Evolutionary conservation across 2,113 vertebrate species (phyloP).

Genomic region (Sterrhoptilus dennistouni): DNA sequence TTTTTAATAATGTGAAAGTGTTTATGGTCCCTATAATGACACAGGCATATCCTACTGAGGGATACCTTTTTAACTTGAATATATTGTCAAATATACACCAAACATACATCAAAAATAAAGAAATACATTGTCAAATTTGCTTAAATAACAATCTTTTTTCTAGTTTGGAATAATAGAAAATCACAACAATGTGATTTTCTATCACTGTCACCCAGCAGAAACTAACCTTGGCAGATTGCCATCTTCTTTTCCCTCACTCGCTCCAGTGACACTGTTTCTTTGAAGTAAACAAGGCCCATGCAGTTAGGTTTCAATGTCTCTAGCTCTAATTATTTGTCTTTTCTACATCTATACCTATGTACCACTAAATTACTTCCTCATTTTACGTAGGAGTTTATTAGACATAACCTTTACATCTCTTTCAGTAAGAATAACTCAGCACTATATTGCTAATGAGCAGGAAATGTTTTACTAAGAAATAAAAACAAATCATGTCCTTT

Average conservation of each 20-base stretch:
- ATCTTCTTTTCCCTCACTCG: neutral
- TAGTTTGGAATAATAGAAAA: neutral
- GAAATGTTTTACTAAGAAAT: neutral
- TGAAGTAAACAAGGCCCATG: neutral
- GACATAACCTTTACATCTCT: neutral
- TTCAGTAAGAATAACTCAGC: neutral
- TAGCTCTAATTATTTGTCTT: slow-evolving; percentile 11
- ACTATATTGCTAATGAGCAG: neutral
- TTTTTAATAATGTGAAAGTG: neutral
- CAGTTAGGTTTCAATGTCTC: neutral
- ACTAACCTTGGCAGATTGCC: neutral
- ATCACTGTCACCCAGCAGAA: neutral
- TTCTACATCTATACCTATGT: neutral
- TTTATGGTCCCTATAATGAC: neutral
- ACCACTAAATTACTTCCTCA: neutral
- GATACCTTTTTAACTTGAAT: neutral
- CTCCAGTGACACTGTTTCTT: neutral
- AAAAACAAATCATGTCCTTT: neutral
- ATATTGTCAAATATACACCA: neutral
- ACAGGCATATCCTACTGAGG: neutral
- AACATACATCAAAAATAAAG: neutral
- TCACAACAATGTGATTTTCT: no score
- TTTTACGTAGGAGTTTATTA: neutral
- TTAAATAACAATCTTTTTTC: neutral
- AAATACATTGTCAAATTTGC: neutral